Evolutionary conservation across 2,797 vertebrate genomes (phyloP).

Genomic region (Bothrops alternatus): DNA sequence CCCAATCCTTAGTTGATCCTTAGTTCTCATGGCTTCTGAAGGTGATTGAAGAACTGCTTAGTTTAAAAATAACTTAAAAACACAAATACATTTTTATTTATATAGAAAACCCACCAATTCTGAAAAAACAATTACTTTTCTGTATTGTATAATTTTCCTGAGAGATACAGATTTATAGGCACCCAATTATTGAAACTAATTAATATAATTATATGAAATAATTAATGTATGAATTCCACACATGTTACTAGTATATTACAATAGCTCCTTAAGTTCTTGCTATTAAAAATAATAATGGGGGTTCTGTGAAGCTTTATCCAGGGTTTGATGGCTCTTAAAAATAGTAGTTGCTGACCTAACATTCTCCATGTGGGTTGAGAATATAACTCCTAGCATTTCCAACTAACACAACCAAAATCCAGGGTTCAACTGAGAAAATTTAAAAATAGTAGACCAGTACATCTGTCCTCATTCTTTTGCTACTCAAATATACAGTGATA

Average conservation of each 20-base stretch:
- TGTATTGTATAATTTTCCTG: background rate
- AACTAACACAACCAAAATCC: background rate
- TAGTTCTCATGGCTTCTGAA: background rate
- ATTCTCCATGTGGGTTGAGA: background rate
- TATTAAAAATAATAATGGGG: background rate
- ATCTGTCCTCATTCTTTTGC: background rate
- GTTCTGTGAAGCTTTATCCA: background rate
- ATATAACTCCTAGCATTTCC: background rate
- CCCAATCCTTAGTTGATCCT: background rate
- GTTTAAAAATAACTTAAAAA: background rate
- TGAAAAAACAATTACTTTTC: background rate
- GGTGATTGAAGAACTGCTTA: background rate
- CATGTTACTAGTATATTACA: background rate
- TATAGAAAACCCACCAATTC: background rate
- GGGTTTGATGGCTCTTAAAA: background rate
- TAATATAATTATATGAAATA: background rate
- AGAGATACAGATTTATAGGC: background rate
- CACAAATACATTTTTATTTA: background rate
- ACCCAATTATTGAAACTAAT: background rate
- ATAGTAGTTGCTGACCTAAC: background rate
- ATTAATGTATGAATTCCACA: background rate
- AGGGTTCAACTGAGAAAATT: background rate
- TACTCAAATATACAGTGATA: background rate
- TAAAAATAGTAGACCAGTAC: background rate
- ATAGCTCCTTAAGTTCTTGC: background rate